A percentile compares a stretch with the other conserved stretches of the same genome.
Evolutionary conservation across 2,888 invertebrate species (phyloP).

Genomic region (Rugalucina vietnamica): DNA sequence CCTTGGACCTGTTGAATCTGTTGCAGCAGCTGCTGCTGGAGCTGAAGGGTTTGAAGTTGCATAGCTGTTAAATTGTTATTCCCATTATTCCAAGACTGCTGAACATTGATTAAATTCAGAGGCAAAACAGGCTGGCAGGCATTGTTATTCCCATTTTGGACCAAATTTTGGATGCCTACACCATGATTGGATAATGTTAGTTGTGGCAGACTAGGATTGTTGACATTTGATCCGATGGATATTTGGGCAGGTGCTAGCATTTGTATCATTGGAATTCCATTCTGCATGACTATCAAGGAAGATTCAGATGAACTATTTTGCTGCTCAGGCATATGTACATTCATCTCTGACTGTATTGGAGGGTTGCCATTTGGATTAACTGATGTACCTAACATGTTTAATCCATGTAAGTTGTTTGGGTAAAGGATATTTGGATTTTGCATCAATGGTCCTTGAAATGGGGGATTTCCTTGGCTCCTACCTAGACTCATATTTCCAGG

Average conservation of each 20-base stretch:
- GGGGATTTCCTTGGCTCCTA: conserved; percentile 3
- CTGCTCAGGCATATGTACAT: neutral
- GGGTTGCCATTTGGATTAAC: neutral
- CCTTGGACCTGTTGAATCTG: conserved; percentile 78
- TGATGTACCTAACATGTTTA: neutral
- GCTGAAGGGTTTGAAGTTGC: conserved; percentile 75
- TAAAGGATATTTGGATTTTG: neutral
- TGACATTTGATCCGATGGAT: conserved; percentile 24
- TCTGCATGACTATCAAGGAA: neutral
- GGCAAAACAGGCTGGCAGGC: conserved; percentile 38
- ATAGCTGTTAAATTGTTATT: conserved; percentile 70
- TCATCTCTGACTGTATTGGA: too few species aligned
- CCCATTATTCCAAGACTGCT: conserved; percentile 68
- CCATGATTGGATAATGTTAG: conserved; percentile 32
- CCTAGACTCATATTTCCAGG: neutral
- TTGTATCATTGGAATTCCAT: conserved; percentile 29
- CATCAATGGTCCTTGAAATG: neutral
- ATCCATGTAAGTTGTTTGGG: neutral
- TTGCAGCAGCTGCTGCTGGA: conserved; percentile 74
- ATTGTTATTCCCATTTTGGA: neutral
- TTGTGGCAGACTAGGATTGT: conserved; percentile 24
- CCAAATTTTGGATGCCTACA: conserved; percentile 37
- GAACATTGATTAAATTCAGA: conserved; percentile 69
- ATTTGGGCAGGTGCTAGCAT: conserved; percentile 36
- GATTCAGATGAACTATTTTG: neutral